A percentile compares a stretch with the other conserved stretches of the same genome.
Evolutionary conservation across 2,888 invertebrate species (phyloP).

Genomic region (Ophion costatus): DNA sequence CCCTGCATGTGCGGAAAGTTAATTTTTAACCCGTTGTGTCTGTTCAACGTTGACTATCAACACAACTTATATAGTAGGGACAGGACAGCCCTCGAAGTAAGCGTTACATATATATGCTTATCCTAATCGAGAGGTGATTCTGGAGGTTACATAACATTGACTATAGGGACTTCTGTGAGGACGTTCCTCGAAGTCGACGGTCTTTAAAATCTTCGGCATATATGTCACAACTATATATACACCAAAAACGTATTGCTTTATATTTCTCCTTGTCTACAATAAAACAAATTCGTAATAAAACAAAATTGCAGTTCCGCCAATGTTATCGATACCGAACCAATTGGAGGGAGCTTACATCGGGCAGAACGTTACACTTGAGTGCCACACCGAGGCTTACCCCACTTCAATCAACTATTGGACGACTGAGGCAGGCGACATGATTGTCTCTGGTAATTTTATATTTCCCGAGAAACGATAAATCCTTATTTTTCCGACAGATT

Average conservation of each 20-base stretch:
- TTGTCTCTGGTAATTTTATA: conserved; percentile 91
- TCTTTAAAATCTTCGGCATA: no score
- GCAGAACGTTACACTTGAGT: conserved; percentile 94
- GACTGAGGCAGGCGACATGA: conserved; percentile 95
- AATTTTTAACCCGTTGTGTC: no score
- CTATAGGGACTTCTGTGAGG: no score
- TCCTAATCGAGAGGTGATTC: no score
- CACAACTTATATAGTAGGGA: no score
- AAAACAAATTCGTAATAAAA: conserved; percentile 12
- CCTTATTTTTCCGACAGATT: conserved; percentile 5
- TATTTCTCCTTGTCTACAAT: conserved; percentile 69
- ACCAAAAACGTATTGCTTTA: conserved; percentile 2
- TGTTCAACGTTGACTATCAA: no score
- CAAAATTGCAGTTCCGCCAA: conserved; percentile 91
- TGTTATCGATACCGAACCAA: conserved; percentile 97
- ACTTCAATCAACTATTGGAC: conserved; percentile 98
- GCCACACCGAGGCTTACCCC: conserved; percentile 96
- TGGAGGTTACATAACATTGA: no score
- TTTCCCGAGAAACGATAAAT: conserved; percentile 56
- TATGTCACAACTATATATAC: no score
- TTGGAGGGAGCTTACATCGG: conserved; percentile 95
- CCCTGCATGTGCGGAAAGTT: no score
- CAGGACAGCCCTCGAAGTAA: no score
- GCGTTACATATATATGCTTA: no score
- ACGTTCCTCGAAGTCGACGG: no score